Conservation (phyloP, 37 sponge, comb jelly and placozoan genomes). For the Chondrosia reniformis region DNA sequence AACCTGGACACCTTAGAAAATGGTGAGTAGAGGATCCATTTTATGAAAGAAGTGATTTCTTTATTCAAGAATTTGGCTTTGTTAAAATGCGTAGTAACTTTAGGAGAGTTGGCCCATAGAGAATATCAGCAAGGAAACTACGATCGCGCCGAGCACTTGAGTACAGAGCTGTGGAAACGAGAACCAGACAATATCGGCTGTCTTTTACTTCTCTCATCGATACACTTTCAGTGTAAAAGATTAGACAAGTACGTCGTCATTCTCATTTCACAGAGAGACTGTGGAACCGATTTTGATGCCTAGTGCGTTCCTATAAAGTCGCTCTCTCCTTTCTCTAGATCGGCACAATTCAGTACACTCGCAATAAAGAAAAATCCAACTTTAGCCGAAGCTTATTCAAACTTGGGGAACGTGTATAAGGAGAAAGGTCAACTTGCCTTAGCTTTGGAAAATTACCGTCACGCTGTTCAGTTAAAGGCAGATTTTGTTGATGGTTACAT, state of each 20-base stretch:
- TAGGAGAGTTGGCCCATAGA: conserved; percentile 93
- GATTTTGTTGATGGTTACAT: conserved; percentile 99
- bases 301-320: background rate
- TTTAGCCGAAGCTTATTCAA: conserved; percentile 97
- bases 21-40: background rate
- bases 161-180: conserved; percentile 95
- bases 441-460: conserved; percentile 91
- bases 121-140: conserved; percentile 93
- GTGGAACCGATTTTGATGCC: background rate
- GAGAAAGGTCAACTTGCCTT: conserved; percentile 90
- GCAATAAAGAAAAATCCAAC: conserved; percentile 97
- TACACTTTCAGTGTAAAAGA: conserved; percentile 96
- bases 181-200: conserved; percentile 98
- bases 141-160: conserved; percentile 85
- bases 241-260: conserved; percentile 86
- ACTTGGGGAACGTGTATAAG: conserved; percentile 97
- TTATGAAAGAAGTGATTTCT: too few relatives aligned
- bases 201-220: conserved; percentile 94
- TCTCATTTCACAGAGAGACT: background rate
- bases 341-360: conserved; percentile 92
- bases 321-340: conserved; percentile 41
- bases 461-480: conserved; percentile 91
- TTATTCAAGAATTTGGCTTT: too few relatives aligned
- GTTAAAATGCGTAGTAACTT: conserved; percentile 48
- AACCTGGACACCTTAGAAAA: conserved; percentile 3